Evolutionary conservation across 37 sponge, comb jelly and placozoan genomes (phyloP).

Genomic region (Cladorhizidae sp.): DNA sequence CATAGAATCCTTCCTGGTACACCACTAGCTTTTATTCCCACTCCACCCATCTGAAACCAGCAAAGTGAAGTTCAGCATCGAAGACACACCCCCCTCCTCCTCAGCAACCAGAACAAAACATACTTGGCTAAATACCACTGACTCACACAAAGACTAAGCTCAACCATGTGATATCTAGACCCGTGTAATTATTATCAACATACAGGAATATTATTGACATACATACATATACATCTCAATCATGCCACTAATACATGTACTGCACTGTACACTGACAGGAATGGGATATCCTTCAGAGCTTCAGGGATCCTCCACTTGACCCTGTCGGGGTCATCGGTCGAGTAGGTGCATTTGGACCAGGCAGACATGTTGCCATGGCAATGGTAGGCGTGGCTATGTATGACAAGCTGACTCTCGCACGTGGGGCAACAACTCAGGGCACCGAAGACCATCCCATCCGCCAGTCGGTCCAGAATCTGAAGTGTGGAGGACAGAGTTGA

Average conservation of each 20-base stretch:
- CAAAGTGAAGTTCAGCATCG: too few relatives aligned
- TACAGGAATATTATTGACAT: neutral
- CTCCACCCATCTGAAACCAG: too few relatives aligned
- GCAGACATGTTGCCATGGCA: slow-evolving; percentile 92
- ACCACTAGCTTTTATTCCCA: too few relatives aligned
- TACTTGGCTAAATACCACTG: too few relatives aligned
- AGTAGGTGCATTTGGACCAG: slow-evolving; percentile 88
- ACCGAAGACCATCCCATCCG: slow-evolving; percentile 91
- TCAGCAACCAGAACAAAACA: too few relatives aligned
- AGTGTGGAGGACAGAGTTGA: too few relatives aligned
- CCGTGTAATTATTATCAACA: too few relatives aligned
- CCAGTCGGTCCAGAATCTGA: slow-evolving; percentile 73
- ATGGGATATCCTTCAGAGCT: slow-evolving; percentile 43
- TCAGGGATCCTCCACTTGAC: slow-evolving; percentile 73
- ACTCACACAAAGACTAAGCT: too few relatives aligned
- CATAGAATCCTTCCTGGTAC: too few relatives aligned
- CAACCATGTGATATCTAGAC: too few relatives aligned
- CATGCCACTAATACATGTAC: neutral
- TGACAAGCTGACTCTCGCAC: slow-evolving; percentile 76
- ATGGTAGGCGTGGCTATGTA: slow-evolving; percentile 55
- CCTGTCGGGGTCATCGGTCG: slow-evolving; percentile 71
- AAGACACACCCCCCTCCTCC: too few relatives aligned
- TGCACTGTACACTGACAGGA: slow-evolving; percentile 34
- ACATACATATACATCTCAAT: too few relatives aligned
- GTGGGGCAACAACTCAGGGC: slow-evolving; percentile 72